Conservation (phyloP, 2,797 vertebrate genomes). For the Tapirus indicus region DNA sequence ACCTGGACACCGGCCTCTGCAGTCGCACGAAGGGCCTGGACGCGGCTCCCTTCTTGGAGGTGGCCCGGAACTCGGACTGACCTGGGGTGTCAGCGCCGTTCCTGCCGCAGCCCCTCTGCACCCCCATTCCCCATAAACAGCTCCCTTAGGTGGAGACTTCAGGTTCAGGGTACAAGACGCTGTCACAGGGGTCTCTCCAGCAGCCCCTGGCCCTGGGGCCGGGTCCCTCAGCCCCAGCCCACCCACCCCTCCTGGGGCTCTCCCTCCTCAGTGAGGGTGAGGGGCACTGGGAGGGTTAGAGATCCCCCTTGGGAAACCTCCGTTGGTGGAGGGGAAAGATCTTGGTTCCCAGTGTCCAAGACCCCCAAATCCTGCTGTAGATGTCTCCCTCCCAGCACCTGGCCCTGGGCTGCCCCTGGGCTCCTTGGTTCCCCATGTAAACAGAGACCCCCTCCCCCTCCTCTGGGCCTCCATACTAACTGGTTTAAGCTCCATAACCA, state of each 20-base stretch:
- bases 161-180: accelerated
- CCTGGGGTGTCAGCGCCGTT: not conserved
- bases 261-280: not conserved
- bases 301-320: not conserved
- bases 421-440: not conserved
- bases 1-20: not conserved
- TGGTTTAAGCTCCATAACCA: not conserved
- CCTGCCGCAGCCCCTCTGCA: not conserved
- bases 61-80: not conserved
- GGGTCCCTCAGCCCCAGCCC: too few species aligned
- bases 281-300: not conserved
- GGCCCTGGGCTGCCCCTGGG: accelerated
- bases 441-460: not conserved
- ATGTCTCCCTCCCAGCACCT: too few species aligned
- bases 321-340: not conserved
- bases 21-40: not conserved
- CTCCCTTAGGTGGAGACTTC: too few species aligned
- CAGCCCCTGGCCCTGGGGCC: not conserved
- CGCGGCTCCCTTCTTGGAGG: too few species aligned
- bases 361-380: not conserved
- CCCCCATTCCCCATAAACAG: too few species aligned
- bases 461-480: not conserved
- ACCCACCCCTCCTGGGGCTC: not conserved
- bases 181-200: not conserved
- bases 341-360: not conserved